Evolutionary conservation across 2,888 invertebrate genomes (phyloP).

Genomic region (Helobdella robusta): DNA sequence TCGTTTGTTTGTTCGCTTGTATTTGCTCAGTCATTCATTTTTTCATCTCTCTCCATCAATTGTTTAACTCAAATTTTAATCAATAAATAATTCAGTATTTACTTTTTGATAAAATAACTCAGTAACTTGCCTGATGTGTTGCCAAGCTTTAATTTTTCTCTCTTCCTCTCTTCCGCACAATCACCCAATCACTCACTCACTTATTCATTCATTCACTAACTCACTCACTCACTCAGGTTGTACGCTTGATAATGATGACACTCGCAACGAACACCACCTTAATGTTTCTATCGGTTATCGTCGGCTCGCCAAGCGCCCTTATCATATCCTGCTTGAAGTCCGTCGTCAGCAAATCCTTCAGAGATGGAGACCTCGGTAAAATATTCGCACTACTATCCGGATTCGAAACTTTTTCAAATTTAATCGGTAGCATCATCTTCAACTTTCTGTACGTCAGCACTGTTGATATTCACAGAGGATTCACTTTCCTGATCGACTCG

Average conservation of each 20-base stretch:
- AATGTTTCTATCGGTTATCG: slow-evolving; percentile 42
- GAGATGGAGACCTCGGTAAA: slow-evolving; percentile 45
- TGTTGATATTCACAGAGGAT: slow-evolving; percentile 41
- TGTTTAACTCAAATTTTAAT: too few species aligned
- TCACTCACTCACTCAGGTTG: too few species aligned
- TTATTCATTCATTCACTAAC: too few species aligned
- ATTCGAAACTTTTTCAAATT: slow-evolving; percentile 44
- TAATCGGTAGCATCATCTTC: slow-evolving; percentile 43
- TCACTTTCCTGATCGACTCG: slow-evolving; percentile 42
- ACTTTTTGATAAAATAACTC: too few species aligned
- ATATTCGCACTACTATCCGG: slow-evolving; percentile 45
- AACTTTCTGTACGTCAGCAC: slow-evolving; percentile 44
- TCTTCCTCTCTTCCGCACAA: too few species aligned
- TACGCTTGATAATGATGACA: slow-evolving; percentile 40
- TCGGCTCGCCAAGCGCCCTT: slow-evolving; percentile 44
- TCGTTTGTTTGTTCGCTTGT: too few species aligned
- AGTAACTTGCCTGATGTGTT: too few species aligned
- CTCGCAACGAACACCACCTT: slow-evolving; percentile 39
- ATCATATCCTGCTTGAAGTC: slow-evolving; percentile 44
- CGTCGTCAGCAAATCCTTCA: slow-evolving; percentile 44
- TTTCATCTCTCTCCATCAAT: too few species aligned
- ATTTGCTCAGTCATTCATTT: too few species aligned
- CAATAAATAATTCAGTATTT: too few species aligned
- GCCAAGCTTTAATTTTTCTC: too few species aligned
- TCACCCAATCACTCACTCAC: too few species aligned